Evolutionary conservation across 2,113 vertebrate species (phyloP).

Genomic region (Triplophysa tibetana): DNA sequence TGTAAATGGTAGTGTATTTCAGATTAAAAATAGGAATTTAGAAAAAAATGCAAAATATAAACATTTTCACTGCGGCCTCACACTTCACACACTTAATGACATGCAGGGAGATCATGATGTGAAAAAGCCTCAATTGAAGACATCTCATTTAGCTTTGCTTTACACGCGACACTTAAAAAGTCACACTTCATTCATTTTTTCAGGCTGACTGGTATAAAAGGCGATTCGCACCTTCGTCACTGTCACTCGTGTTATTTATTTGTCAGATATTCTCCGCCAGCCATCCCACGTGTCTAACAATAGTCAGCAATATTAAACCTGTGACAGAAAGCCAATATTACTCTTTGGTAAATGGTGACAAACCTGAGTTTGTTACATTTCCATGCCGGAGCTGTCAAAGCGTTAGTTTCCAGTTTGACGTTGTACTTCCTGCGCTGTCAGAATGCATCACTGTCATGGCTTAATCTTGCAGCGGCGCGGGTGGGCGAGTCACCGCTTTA

Average conservation of each 20-base stretch:
- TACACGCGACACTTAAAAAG: not conserved
- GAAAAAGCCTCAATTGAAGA: not conserved
- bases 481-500: not conserved
- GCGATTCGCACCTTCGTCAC: constrained; percentile 20
- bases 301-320: constrained; percentile 47
- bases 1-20: no score
- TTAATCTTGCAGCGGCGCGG: not conserved
- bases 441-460: constrained; percentile 12
- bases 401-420: not conserved
- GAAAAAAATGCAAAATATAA: not conserved
- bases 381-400: constrained; percentile 35
- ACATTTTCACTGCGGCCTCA: no score
- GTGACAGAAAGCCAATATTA: constrained; percentile 53
- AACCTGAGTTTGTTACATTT: constrained; percentile 41
- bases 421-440: constrained; percentile 33
- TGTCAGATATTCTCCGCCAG: constrained; percentile 30
- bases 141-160: not conserved
- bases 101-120: not conserved
- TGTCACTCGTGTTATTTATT: constrained; percentile 44
- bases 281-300: constrained; percentile 38
- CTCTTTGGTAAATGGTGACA: constrained; percentile 45
- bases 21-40: no score
- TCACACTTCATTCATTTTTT: constrained; percentile 10
- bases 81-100: no score
- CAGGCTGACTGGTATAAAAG: constrained; percentile 28